These are phyloP conservation scores for Nemopilema nomurai DNA, from an alignment of 30 jellyfish, hydroid and myxozoan species.

Conservation along the genomic window DNA sequence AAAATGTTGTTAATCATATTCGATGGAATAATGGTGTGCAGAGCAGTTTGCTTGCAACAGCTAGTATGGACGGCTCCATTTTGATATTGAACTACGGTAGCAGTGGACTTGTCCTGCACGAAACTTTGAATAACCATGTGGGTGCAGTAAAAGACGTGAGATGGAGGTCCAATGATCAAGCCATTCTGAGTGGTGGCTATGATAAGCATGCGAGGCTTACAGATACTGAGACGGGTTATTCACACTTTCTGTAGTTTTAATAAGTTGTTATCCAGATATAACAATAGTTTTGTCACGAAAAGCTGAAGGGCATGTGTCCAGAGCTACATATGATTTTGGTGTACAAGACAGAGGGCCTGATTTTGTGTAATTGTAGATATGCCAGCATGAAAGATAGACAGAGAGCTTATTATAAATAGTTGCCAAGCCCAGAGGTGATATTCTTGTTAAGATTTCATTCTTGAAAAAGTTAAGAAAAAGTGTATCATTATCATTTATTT, in stretches of 20 bases:
- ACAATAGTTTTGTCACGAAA: too few species aligned
- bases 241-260: too few species aligned
- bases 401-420: too few species aligned
- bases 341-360: too few species aligned
- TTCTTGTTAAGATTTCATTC: too few species aligned
- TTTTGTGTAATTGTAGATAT: too few species aligned
- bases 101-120: not conserved
- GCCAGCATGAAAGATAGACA: too few species aligned
- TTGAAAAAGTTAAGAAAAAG: too few species aligned
- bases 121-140: constrained; percentile 34
- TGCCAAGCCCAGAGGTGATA: too few species aligned
- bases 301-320: too few species aligned
- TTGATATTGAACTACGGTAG: constrained; percentile 41
- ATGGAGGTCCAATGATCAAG: constrained; percentile 67
- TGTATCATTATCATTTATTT: not conserved
- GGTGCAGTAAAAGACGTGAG: constrained; percentile 86
- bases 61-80: constrained; percentile 63
- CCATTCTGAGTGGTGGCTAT: constrained; percentile 78
- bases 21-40: constrained; percentile 16
- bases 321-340: too few species aligned
- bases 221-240: constrained; percentile 89
- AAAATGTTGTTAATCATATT: constrained; percentile 8
- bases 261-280: too few species aligned
- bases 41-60: constrained; percentile 30
- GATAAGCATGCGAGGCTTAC: constrained; percentile 71